Evolutionary conservation across 2,797 vertebrate genomes (phyloP).

Genomic region (Hypotaenidia okinawae): DNA sequence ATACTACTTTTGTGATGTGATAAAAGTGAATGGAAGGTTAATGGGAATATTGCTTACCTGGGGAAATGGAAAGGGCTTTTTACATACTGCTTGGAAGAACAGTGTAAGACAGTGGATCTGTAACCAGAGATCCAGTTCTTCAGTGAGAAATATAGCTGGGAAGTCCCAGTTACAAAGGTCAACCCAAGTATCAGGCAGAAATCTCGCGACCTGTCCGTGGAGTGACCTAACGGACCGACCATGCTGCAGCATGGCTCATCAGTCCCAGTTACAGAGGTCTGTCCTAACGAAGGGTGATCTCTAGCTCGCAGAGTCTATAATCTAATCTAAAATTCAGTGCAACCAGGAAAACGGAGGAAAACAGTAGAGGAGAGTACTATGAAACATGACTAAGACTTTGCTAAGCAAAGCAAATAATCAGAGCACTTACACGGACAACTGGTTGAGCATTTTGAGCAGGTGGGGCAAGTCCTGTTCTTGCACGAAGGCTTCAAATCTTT

Average conservation of each 20-base stretch:
- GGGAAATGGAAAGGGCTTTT: background rate
- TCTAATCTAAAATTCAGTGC: background rate
- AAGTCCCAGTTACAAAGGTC: background rate
- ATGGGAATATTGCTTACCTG: background rate
- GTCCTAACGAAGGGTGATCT: background rate
- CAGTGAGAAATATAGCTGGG: background rate
- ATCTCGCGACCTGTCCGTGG: background rate
- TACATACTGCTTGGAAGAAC: background rate
- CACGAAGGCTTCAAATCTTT: background rate
- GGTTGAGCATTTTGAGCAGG: background rate
- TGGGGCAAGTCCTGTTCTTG: background rate
- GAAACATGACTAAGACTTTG: background rate
- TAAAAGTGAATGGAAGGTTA: background rate
- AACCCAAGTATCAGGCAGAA: background rate
- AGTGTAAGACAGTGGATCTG: background rate
- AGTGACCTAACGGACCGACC: background rate
- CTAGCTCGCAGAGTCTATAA: background rate
- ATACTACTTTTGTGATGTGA: background rate
- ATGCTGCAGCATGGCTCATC: background rate
- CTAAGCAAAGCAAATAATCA: background rate
- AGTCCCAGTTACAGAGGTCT: background rate
- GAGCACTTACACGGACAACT: background rate
- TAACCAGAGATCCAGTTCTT: background rate
- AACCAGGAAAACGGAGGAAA: background rate
- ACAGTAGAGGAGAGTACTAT: background rate